Percentiles rank a stretch among this genome's conserved stretches.
Evolutionary conservation across 2,113 vertebrate genomes (phyloP).

Genomic region (Petromus typicus): DNA sequence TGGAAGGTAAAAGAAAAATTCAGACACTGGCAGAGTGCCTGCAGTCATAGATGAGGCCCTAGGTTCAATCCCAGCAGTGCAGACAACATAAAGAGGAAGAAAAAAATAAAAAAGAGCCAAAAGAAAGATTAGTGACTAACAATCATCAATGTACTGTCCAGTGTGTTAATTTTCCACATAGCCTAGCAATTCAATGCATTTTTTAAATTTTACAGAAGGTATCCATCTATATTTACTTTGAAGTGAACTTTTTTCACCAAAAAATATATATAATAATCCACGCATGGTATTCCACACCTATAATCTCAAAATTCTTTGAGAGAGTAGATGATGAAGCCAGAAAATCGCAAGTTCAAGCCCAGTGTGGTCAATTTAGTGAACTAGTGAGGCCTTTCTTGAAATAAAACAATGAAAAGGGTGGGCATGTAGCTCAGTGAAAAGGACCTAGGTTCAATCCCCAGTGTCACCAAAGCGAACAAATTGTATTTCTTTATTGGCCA

Average conservation of each 20-base stretch:
- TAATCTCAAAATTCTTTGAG: neutral
- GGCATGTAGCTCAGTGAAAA: neutral
- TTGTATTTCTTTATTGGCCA: neutral
- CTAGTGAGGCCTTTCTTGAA: neutral
- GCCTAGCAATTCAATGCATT: neutral
- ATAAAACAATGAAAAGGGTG: neutral
- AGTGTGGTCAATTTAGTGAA: neutral
- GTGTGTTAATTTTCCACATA: neutral
- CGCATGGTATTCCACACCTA: neutral
- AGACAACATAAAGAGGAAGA: neutral
- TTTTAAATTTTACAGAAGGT: conserved; percentile 13
- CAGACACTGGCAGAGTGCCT: neutral
- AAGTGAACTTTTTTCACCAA: neutral
- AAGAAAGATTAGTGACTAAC: neutral
- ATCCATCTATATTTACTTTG: neutral
- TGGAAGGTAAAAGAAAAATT: neutral
- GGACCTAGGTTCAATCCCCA: neutral
- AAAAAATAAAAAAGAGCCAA: too few relatives aligned
- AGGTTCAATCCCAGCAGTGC: neutral
- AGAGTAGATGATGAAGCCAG: neutral
- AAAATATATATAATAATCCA: neutral
- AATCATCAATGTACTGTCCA: neutral
- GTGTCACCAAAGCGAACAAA: neutral
- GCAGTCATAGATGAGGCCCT: neutral
- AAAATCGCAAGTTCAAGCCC: neutral